Evolutionary conservation across 92 coral and sea anemone species (phyloP).

Genomic region (Bergia puertoricense): DNA sequence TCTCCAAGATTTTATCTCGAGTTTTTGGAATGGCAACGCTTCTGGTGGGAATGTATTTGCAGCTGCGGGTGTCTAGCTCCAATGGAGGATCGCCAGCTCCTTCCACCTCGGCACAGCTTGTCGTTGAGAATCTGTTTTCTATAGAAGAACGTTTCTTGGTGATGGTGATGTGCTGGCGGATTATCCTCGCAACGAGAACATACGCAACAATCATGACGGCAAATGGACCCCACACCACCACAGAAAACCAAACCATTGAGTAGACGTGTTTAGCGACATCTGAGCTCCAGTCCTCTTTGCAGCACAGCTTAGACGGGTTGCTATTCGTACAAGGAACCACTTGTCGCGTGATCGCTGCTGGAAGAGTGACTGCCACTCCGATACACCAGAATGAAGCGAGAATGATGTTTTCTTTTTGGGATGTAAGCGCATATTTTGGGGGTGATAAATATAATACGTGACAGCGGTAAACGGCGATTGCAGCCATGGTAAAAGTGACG

Average conservation of each 20-base stretch:
- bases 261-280: not conserved
- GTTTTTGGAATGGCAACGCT: not conserved
- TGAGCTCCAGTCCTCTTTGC: not conserved
- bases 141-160: constrained; percentile 25
- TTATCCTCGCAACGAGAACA: constrained; percentile 26
- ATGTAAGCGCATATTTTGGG: not conserved
- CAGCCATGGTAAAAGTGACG: constrained; percentile 1
- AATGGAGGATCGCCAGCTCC: not conserved
- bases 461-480: constrained; percentile 19
- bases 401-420: not conserved
- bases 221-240: constrained; percentile 16
- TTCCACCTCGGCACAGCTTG: constrained; percentile 20
- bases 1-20: constrained; percentile 2
- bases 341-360: not conserved
- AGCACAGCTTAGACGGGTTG: not conserved
- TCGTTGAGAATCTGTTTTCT: constrained; percentile 7
- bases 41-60: not conserved
- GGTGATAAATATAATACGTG: not conserved
- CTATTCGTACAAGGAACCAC: not conserved
- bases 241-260: not conserved
- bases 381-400: constrained; percentile 1
- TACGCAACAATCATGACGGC: constrained; percentile 47
- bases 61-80: not conserved
- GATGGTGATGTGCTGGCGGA: constrained; percentile 41
- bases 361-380: not conserved